A percentile compares a stretch with the other conserved stretches of the same genome.
Evolutionary conservation across 2,113 vertebrate species (phyloP).

Genomic region (Leptosomus discolor): DNA sequence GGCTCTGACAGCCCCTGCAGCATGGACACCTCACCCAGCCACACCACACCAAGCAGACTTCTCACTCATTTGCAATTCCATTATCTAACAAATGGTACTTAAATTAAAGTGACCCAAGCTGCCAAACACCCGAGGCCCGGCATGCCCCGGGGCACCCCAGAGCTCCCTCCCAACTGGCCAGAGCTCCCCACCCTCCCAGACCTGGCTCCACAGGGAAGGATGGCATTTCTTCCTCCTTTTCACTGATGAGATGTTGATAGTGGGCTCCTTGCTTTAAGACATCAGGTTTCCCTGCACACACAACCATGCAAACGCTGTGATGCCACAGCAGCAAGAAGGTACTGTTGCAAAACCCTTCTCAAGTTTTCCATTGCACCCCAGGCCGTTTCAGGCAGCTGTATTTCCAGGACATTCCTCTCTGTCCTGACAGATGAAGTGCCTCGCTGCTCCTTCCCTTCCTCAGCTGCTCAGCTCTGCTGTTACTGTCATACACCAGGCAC

Average conservation of each 20-base stretch:
- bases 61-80: neutral
- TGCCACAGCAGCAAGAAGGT: neutral
- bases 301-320: neutral
- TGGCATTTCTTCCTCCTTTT: neutral
- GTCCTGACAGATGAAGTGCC: neutral
- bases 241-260: neutral
- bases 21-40: neutral
- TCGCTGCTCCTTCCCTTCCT: neutral
- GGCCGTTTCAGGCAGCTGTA: neutral
- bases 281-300: neutral
- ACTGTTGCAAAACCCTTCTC: neutral
- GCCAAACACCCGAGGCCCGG: accelerated
- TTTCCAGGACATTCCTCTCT: neutral
- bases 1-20: neutral
- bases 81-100: neutral
- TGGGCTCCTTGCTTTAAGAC: neutral
- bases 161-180: neutral
- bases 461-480: neutral
- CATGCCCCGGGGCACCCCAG: neutral
- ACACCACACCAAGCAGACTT: neutral
- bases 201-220: neutral
- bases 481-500: neutral
- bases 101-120: neutral
- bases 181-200: neutral
- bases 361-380: neutral